phyloP scores from a whole-genome alignment of 2,888 invertebrate genomes.

The Acrobasis consociella region DNA sequence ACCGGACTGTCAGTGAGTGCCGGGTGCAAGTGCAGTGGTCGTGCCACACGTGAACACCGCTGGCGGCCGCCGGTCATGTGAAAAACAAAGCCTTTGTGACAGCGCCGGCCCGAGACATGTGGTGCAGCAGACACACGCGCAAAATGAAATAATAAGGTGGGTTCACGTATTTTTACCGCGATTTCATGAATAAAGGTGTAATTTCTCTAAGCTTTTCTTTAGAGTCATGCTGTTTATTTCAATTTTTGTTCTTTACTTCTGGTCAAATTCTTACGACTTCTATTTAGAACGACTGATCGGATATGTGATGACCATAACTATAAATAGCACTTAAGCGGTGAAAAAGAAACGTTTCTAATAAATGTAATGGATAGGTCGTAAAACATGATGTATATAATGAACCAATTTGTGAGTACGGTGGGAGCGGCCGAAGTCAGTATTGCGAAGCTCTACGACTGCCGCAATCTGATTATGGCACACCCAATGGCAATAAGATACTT shows the following conservation, averaged over 20 bases:
- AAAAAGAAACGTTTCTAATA: neutral
- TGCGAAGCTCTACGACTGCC: constrained; percentile 76
- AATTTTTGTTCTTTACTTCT: neutral
- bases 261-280: neutral
- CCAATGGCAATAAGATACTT: constrained; percentile 56
- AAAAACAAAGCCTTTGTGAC: constrained; percentile 54
- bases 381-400: constrained; percentile 36
- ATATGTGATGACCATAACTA: neutral
- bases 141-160: constrained; percentile 80
- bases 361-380: constrained; percentile 24
- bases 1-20: constrained; percentile 43
- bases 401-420: constrained; percentile 45
- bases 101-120: constrained; percentile 59
- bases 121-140: constrained; percentile 55
- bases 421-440: constrained; percentile 70
- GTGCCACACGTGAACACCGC: constrained; percentile 49
- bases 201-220: neutral
- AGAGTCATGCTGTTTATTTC: neutral
- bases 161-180: constrained; percentile 28
- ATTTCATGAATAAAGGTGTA: neutral
- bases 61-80: constrained; percentile 54
- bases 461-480: constrained; percentile 81
- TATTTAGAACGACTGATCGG: neutral
- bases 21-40: constrained; percentile 56
- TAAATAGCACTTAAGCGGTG: neutral